A percentile compares a stretch with the other conserved stretches of the same genome.
Conservation (phyloP, 2,113 vertebrate genomes). For the Odontesthes bonariensis region DNA sequence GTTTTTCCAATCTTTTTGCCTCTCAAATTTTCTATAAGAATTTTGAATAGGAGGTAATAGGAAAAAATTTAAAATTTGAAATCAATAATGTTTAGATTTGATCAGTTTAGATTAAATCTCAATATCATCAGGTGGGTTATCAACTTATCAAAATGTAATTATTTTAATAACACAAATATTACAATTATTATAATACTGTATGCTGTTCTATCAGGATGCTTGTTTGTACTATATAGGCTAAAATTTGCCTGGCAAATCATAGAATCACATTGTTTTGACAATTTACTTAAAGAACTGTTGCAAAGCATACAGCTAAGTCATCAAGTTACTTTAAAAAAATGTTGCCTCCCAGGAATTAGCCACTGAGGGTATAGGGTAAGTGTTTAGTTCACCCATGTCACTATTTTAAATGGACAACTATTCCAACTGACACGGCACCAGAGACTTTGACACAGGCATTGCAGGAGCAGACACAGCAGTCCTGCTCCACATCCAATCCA, state of each 20-base stretch:
- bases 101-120: no score
- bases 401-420: slow-evolving; percentile 7
- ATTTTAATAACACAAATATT: no score
- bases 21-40: no score
- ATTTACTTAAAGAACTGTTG: neutral
- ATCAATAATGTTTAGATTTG: no score
- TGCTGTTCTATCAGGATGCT: neutral
- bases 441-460: neutral
- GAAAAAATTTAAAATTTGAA: no score
- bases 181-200: neutral
- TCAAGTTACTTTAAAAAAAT: neutral
- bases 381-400: neutral
- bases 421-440: neutral
- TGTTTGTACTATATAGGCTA: neutral
- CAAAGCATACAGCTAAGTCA: neutral
- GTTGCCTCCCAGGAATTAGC: neutral
- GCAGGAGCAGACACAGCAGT: neutral
- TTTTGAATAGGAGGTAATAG: no score
- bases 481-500: neutral
- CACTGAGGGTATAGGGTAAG: neutral
- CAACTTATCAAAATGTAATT: no score
- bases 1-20: no score
- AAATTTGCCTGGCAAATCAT: neutral
- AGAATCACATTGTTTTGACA: neutral
- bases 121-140: no score